phyloP scores from a whole-genome alignment of 2,113 vertebrate species.

The Myrmophylax atrothorax region DNA sequence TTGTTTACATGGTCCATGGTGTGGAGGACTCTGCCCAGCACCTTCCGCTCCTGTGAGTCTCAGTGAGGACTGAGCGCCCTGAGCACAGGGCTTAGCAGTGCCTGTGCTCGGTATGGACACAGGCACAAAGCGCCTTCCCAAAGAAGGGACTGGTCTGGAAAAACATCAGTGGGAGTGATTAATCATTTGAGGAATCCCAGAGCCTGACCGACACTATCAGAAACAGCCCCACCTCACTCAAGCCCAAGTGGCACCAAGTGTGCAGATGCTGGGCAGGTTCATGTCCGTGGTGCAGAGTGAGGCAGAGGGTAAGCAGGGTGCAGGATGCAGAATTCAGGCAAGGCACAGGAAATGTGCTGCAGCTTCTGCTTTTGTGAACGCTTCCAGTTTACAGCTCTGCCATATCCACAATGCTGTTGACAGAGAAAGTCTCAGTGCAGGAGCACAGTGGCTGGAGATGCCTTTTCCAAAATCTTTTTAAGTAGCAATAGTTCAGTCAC shows the following conservation, averaged over 20 bases:
- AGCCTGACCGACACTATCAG: background rate
- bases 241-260: background rate
- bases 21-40: background rate
- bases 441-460: background rate
- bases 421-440: background rate
- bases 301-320: accelerated
- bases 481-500: background rate
- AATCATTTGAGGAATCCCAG: background rate
- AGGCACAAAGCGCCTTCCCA: background rate
- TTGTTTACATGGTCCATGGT: background rate
- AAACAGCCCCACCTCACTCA: background rate
- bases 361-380: background rate
- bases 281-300: background rate
- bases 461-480: background rate
- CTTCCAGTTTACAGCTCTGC: background rate
- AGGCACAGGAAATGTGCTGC: background rate
- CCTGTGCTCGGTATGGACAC: accelerated
- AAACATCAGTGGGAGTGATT: background rate
- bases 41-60: background rate
- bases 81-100: accelerated
- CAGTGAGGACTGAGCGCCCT: background rate
- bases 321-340: background rate
- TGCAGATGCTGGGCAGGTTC: background rate
- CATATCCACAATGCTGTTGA: background rate
- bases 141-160: background rate